Evolutionary conservation across 2,797 vertebrate genomes (phyloP).

Genomic region (Galagoides demidoff): DNA sequence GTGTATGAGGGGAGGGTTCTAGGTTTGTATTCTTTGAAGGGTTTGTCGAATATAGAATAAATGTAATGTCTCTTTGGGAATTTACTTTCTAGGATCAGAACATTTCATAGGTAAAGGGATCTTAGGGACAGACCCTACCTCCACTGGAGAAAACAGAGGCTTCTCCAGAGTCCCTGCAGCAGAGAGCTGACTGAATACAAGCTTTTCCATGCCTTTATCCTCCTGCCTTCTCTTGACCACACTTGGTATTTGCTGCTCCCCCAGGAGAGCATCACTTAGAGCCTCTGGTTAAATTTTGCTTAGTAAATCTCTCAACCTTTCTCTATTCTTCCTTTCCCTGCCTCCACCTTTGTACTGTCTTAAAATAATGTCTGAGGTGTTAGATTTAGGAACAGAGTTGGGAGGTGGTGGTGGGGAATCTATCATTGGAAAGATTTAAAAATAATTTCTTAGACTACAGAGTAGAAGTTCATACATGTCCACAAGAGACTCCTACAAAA

Average conservation of each 20-base stretch:
- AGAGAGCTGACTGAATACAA: neutral
- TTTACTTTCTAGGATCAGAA: conserved; percentile 42
- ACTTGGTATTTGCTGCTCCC: neutral
- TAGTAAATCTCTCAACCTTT: neutral
- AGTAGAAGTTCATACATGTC: conserved; percentile 40
- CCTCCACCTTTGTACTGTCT: neutral
- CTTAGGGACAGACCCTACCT: neutral
- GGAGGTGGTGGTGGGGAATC: neutral
- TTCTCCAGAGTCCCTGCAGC: neutral
- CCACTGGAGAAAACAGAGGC: neutral
- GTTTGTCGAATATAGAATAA: neutral
- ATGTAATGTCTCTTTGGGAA: neutral
- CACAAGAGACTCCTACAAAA: neutral
- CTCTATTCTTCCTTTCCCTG: neutral
- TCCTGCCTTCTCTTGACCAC: neutral
- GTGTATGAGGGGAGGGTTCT: neutral
- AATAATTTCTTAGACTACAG: conserved; percentile 9
- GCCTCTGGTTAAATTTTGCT: conserved; percentile 3
- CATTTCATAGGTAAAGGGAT: conserved; percentile 12
- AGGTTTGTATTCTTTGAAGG: neutral
- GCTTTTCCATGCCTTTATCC: neutral
- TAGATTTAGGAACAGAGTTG: conserved; percentile 39
- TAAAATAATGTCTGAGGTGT: conserved; percentile 33
- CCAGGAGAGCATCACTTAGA: neutral
- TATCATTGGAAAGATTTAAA: conserved; percentile 54